These are phyloP conservation scores for Caenorhabditis panamensis DNA, from an alignment of 2,888 invertebrate genomes.

Conservation along the genomic window DNA sequence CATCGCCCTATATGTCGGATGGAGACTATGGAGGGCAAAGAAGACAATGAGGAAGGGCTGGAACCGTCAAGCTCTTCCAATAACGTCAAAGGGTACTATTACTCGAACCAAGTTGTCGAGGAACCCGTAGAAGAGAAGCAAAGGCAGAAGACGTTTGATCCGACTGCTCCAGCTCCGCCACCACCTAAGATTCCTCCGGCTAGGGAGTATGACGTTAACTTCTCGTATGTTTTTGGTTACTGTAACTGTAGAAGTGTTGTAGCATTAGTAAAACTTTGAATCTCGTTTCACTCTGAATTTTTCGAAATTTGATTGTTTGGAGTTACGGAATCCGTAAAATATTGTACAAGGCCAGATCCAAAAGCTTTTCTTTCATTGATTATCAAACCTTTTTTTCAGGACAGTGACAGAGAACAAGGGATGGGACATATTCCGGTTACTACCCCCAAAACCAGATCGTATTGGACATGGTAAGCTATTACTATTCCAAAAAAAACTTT, in stretches of 20 bases:
- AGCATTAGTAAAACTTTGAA: no score
- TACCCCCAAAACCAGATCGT: conserved; percentile 84
- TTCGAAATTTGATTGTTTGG: no score
- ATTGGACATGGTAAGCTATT: conserved; percentile 72
- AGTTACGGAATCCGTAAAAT: no score
- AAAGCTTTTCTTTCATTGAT: no score
- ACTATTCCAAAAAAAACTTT: conserved; percentile 7
- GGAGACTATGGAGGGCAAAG: conserved; percentile 61
- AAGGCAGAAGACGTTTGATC: conserved; percentile 46
- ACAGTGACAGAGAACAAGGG: conserved; percentile 82
- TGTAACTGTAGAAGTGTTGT: no score
- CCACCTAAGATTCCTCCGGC: conserved; percentile 31
- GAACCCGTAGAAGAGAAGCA: conserved; percentile 33
- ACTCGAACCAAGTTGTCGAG: conserved; percentile 23
- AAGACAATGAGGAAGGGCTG: conserved; percentile 17
- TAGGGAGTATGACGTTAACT: conserved; percentile 43
- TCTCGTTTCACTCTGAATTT: no score
- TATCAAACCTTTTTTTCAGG: conserved; percentile 69
- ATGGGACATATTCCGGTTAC: conserved; percentile 90
- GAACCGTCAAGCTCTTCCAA: conserved; percentile 26
- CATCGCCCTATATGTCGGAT: conserved; percentile 58
- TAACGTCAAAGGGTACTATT: conserved; percentile 51
- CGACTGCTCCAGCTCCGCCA: neutral
- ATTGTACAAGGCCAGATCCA: no score
- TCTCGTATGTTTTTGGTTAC: conserved; percentile 39